Evolutionary conservation across 1,140 invertebrate genomes (phyloP).

Genomic region (Drosophila pandora): DNA sequence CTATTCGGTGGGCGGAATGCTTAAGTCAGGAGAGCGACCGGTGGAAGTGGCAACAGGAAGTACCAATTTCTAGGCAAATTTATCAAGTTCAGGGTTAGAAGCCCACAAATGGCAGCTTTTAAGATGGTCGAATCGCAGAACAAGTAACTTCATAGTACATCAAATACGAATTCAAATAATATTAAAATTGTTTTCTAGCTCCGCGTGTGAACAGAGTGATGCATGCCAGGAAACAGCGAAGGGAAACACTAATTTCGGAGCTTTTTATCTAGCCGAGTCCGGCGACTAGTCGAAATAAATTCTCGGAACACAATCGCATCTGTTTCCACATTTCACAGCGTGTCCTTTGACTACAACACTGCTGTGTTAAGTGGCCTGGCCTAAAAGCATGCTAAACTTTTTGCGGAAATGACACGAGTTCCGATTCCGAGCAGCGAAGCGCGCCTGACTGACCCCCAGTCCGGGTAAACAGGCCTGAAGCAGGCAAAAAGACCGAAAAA

Average conservation of each 20-base stretch:
- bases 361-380: conserved; percentile 62
- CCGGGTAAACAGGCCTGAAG: neutral
- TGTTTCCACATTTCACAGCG: conserved; percentile 43
- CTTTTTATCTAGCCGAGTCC: conserved; percentile 16
- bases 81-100: conserved; percentile 42
- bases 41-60: conserved; percentile 12
- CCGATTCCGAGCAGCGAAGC: conserved; percentile 55
- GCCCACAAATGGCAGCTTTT: neutral
- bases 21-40: conserved; percentile 11
- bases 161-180: neutral
- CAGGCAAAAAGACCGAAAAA: conserved; percentile 4
- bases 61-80: conserved; percentile 25
- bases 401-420: conserved; percentile 77
- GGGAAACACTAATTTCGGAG: conserved; percentile 23
- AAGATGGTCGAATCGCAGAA: neutral
- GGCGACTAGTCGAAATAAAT: conserved; percentile 21
- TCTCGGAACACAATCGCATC: conserved; percentile 44
- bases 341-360: conserved; percentile 16
- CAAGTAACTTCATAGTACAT: neutral
- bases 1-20: conserved; percentile 15
- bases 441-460: conserved; percentile 41
- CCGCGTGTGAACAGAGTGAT: conserved; percentile 8
- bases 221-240: conserved; percentile 30
- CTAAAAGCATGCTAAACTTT: conserved; percentile 78
- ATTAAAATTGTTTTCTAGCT: neutral